Conservation (phyloP, 2,113 vertebrate genomes). For the Chionodraco myersi region DNA sequence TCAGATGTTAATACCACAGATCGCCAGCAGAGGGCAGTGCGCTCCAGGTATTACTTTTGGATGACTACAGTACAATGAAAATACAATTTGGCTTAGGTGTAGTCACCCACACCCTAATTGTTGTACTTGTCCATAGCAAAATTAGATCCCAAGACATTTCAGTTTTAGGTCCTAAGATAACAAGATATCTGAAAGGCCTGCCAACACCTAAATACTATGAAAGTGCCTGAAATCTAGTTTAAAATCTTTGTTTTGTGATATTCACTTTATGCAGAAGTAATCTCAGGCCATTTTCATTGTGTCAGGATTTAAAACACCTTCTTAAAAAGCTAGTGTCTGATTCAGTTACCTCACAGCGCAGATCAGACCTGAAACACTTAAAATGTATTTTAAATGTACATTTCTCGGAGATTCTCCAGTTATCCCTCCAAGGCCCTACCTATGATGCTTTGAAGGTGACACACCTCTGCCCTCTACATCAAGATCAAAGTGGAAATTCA, state of each 20-base stretch:
- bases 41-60: slow-evolving; percentile 18
- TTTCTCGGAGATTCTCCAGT: neutral
- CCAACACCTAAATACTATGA: too few species aligned
- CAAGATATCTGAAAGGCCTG: neutral
- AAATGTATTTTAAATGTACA: neutral
- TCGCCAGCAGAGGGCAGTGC: slow-evolving; percentile 65
- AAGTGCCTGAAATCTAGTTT: too few species aligned
- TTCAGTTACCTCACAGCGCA: neutral
- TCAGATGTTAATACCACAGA: neutral
- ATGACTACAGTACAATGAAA: neutral
- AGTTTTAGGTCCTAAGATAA: neutral
- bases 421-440: neutral
- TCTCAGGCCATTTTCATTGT: neutral
- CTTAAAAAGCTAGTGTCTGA: neutral
- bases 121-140: neutral
- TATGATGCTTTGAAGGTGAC: slow-evolving; percentile 18
- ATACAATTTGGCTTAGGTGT: too few species aligned
- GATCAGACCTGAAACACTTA: too few species aligned
- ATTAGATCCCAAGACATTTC: neutral
- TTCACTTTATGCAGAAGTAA: neutral
- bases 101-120: neutral
- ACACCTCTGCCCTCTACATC: slow-evolving; percentile 6
- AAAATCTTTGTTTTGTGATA: neutral
- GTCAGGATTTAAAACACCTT: neutral
- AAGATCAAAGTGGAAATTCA: slow-evolving; percentile 65